Evolutionary conservation across 2,113 vertebrate species (phyloP).

Genomic region (Alectura lathami): DNA sequence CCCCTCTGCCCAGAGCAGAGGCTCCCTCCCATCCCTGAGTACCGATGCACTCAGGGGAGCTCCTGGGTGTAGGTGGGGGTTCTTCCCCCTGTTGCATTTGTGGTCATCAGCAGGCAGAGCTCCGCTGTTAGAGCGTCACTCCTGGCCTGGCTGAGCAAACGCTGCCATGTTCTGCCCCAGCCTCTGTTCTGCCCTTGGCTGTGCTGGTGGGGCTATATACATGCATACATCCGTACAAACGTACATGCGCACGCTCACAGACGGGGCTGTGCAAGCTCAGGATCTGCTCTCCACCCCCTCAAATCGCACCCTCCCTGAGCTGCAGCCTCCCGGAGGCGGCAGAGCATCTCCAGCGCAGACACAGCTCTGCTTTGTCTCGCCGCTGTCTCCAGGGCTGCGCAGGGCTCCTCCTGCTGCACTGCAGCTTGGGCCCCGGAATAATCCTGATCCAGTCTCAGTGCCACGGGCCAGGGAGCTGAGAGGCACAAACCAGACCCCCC

Average conservation of each 20-base stretch:
- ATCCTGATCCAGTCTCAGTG: not conserved
- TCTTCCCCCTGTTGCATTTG: not conserved
- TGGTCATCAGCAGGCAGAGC: not conserved
- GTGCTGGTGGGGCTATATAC: not conserved
- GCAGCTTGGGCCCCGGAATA: not conserved
- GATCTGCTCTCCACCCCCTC: not conserved
- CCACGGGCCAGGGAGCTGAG: not conserved
- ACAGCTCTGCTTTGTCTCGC: not conserved
- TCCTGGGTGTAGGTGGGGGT: not conserved
- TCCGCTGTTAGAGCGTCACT: not conserved
- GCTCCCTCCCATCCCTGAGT: not conserved
- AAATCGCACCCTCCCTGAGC: not conserved
- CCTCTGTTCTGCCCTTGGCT: not conserved
- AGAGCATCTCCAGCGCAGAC: not conserved
- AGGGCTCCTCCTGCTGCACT: not conserved
- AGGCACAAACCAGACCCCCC: not conserved
- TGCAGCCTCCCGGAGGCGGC: accelerated
- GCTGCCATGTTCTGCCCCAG: not conserved
- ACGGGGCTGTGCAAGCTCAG: not conserved
- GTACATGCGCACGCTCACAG: not conserved
- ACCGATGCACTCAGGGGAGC: not conserved
- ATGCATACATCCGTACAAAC: not conserved
- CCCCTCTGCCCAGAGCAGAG: not conserved
- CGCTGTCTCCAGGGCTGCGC: accelerated
- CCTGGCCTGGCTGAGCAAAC: not conserved